phyloP scores from a whole-genome alignment of 2,888 invertebrate genomes.

The Melinopterus prodromus region DNA sequence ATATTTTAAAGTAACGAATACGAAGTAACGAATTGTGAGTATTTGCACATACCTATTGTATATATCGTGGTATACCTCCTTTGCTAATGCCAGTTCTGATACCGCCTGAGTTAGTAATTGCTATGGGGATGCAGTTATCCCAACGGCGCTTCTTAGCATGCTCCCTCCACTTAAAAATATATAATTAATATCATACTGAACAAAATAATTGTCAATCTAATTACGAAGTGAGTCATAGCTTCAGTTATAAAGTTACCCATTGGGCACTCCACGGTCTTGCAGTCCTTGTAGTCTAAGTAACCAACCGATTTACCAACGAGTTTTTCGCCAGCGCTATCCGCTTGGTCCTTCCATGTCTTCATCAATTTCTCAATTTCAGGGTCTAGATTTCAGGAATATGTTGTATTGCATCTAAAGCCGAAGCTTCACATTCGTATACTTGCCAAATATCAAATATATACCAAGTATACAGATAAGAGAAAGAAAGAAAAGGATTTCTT shows the following conservation, averaged over 20 bases:
- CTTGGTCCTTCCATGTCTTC: constrained; percentile 66
- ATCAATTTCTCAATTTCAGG: constrained; percentile 67
- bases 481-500: too few relatives aligned
- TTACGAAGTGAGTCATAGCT: constrained; percentile 71
- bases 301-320: constrained; percentile 69
- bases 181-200: too few relatives aligned
- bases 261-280: constrained; percentile 73
- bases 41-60: too few relatives aligned
- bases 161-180: constrained; percentile 30
- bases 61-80: constrained; percentile 67
- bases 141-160: constrained; percentile 56
- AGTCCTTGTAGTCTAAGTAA: constrained; percentile 64
- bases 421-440: too few relatives aligned
- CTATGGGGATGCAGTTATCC: constrained; percentile 73
- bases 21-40: too few relatives aligned
- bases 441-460: too few relatives aligned
- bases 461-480: too few relatives aligned
- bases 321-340: constrained; percentile 66
- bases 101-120: constrained; percentile 74
- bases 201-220: neutral
- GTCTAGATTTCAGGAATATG: constrained; percentile 61
- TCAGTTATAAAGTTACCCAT: constrained; percentile 79
- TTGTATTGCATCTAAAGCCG: too few relatives aligned
- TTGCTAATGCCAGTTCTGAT: constrained; percentile 72
- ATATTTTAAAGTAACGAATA: too few relatives aligned